Base-by-base conservation (phyloP, 2,113 vertebrate species). In the Pseudolaguvia tuberculata region DNA sequence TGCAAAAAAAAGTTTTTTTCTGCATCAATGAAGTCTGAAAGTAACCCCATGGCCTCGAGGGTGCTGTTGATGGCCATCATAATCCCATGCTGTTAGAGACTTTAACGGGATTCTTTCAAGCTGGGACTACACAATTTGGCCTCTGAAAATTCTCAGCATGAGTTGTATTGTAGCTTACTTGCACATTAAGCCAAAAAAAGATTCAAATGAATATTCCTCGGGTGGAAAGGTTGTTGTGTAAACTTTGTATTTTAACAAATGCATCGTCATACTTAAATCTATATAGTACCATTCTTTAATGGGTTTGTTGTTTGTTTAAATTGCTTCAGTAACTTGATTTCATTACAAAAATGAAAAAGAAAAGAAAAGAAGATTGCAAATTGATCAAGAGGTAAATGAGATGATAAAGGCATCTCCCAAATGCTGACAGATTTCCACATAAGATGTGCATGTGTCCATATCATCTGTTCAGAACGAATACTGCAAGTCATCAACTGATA, bases 81-180 rank as follows among this genome's bases (percentile, higher is more conserved):
- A 81, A 81, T 78, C 76, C 51, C 59, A 78, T 66, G 72, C 66
- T 71, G 76, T 69, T 67, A 71, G 73, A 75, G 57, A 71, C 47
- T 59, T 14, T 45, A 75, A 75, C 62, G 21, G 12, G 62, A 74
- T 78, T 71, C 72, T 61, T 66, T 75, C 75, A 78, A 71, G 72
- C 76, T 72, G 79, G 78, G 76, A 66, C 57, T 53, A 50, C 56
- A 51, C 62, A 62, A 52, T 80, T 57, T 58, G 31, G 20, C 59
- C 13, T 62, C n/a, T 63, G 70, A 15, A 63, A 62, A 65, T 50
- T 70, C 71, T 57, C 25, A 1, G 55, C 58, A 58, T 52, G 52
- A 55, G 55, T 72, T 42, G 11, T 42, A 55, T 72, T 67, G 68
- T 51, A 69, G 65, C 53, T 27, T 55, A n/a, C 6, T 1, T 6